These are phyloP conservation scores for Prostheceraeus crozeri DNA, from an alignment of 2,888 invertebrate genomes.

Conservation along the genomic window DNA sequence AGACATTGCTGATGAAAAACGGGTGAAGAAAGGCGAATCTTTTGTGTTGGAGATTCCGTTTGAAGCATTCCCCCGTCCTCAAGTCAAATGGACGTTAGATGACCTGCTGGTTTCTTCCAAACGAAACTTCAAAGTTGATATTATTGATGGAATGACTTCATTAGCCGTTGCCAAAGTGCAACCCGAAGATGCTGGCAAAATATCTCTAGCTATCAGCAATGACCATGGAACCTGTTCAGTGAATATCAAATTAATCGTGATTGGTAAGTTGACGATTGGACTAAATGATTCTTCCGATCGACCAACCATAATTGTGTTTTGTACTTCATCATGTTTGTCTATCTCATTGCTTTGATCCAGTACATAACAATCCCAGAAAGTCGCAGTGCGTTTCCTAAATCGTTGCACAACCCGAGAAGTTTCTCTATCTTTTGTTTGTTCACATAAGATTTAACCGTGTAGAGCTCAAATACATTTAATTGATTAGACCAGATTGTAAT, in stretches of 20 bases:
- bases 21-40: constrained; percentile 42
- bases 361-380: no score
- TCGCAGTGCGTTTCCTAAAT: no score
- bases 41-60: constrained; percentile 30
- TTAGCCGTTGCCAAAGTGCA: constrained; percentile 42
- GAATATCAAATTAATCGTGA: constrained; percentile 50
- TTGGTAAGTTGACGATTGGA: constrained; percentile 64
- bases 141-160: constrained; percentile 43
- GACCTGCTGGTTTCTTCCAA: constrained; percentile 42
- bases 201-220: constrained; percentile 48
- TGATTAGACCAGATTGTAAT: no score
- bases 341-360: no score
- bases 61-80: constrained; percentile 31
- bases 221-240: constrained; percentile 47
- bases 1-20: constrained; percentile 8
- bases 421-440: no score
- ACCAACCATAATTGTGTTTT: no score
- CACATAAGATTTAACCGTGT: no score
- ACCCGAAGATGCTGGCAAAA: constrained; percentile 42
- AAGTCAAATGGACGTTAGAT: constrained; percentile 42
- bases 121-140: constrained; percentile 42
- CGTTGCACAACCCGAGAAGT: no score
- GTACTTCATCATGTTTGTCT: no score
- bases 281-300: no score
- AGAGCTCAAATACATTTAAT: no score